These are phyloP conservation scores for Lasioglossum zephyrum DNA, from an alignment of 2,888 invertebrate species.

Conservation along the genomic window DNA sequence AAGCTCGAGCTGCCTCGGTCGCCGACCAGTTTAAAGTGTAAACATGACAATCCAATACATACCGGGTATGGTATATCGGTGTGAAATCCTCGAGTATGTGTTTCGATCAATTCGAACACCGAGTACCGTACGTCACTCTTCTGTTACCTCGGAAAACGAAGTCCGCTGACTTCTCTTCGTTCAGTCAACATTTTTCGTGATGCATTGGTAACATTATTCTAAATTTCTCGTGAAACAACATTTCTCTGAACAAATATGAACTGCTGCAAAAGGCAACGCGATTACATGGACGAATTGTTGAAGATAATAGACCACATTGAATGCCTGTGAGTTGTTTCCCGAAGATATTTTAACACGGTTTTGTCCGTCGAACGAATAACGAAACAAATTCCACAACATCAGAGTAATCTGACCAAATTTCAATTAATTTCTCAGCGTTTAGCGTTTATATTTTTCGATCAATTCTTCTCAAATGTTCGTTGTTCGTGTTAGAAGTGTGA, in stretches of 20 bases:
- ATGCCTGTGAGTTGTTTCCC: constrained; percentile 63
- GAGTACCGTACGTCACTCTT: background rate
- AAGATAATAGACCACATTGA: constrained; percentile 71
- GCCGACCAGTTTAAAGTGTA: too few relatives aligned
- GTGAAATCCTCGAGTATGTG: background rate
- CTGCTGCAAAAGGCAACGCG: constrained; percentile 44
- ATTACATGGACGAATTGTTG: constrained; percentile 75
- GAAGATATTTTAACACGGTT: too few relatives aligned
- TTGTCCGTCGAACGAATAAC: too few relatives aligned
- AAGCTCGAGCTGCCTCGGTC: too few relatives aligned
- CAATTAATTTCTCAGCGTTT: too few relatives aligned
- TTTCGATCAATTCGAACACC: background rate
- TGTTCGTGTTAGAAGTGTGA: too few relatives aligned
- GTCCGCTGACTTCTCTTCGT: background rate
- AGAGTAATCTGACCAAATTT: too few relatives aligned
- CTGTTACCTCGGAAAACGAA: background rate
- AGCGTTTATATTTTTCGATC: too few relatives aligned
- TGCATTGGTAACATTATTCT: background rate
- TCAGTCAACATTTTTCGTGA: background rate
- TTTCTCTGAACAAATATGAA: constrained; percentile 56
- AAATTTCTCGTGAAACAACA: constrained; percentile 25
- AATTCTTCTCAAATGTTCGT: too few relatives aligned
- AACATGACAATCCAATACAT: too few relatives aligned
- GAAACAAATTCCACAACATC: too few relatives aligned
- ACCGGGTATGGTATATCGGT: too few relatives aligned